Conservation (phyloP, 2,797 vertebrate genomes). For the Ptychadena robeensis region DNA sequence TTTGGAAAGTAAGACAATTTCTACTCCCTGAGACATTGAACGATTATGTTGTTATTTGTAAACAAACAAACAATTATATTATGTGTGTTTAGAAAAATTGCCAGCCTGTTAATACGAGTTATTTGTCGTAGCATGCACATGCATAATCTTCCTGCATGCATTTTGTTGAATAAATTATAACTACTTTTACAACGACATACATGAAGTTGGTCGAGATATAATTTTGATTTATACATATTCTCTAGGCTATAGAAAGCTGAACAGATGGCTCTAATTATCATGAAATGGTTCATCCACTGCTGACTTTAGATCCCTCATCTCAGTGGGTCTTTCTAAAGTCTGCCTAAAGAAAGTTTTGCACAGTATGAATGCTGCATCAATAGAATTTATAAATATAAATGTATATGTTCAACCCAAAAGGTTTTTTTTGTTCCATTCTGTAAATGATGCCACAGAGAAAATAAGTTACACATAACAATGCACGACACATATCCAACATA, state of each 20-base stretch:
- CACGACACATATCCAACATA: slow-evolving; percentile 37
- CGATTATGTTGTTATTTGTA: no score
- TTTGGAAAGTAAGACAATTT: no score
- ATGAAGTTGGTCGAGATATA: background rate
- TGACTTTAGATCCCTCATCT: slow-evolving; percentile 37
- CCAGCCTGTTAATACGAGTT: no score
- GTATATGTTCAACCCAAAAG: slow-evolving; percentile 16
- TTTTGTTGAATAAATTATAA: background rate
- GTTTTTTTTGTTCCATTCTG: slow-evolving; percentile 2
- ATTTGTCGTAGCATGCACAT: background rate
- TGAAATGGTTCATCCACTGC: slow-evolving; percentile 39
- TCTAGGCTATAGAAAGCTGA: slow-evolving; percentile 37
- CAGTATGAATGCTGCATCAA: slow-evolving; percentile 11
- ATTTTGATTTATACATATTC: slow-evolving; percentile 27
- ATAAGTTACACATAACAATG: slow-evolving; percentile 46
- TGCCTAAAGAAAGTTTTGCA: slow-evolving; percentile 27
- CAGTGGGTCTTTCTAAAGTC: slow-evolving; percentile 24
- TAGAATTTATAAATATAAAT: slow-evolving; percentile 25
- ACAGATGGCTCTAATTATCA: slow-evolving; percentile 47
- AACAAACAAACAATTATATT: no score
- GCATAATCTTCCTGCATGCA: background rate
- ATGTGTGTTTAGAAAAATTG: no score
- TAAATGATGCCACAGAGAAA: slow-evolving; percentile 28
- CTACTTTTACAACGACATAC: slow-evolving; percentile 2
- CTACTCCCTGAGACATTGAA: no score